Percentiles rank a stretch among this genome's conserved stretches.
Conservation (phyloP, 2,797 vertebrate genomes). For the Pyrocephalus nanus region DNA sequence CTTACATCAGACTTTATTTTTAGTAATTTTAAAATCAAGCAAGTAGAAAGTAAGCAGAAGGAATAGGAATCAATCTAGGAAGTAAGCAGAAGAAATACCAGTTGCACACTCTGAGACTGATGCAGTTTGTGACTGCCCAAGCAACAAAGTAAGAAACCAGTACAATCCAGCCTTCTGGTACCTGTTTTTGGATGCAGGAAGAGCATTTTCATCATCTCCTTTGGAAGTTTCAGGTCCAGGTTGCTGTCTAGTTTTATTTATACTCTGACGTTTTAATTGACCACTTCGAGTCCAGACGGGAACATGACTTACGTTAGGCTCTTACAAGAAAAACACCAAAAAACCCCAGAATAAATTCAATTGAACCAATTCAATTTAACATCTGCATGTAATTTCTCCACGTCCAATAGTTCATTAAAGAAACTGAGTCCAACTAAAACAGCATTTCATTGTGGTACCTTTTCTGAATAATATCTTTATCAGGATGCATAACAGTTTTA, state of each 20-base stretch:
- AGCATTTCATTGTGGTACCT: neutral
- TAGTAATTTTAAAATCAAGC: neutral
- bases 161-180: neutral
- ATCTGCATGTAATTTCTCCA: neutral
- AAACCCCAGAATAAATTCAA: neutral
- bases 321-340: slow-evolving; percentile 38
- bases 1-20: neutral
- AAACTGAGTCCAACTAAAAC: neutral
- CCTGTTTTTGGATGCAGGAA: slow-evolving; percentile 38
- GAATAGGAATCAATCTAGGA: neutral
- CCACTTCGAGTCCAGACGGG: slow-evolving; percentile 61
- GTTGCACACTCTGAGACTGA: neutral
- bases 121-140: neutral
- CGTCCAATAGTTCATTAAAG: neutral
- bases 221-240: slow-evolving; percentile 31
- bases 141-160: neutral
- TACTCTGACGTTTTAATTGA: slow-evolving; percentile 72
- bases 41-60: neutral
- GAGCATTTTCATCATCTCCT: slow-evolving; percentile 35
- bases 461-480: neutral
- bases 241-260: slow-evolving; percentile 58
- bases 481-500: neutral
- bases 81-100: neutral
- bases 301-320: slow-evolving; percentile 30
- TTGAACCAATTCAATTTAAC: neutral